Evolutionary conservation across 2,888 invertebrate species (phyloP).

Genomic region (Hesperia comma): DNA sequence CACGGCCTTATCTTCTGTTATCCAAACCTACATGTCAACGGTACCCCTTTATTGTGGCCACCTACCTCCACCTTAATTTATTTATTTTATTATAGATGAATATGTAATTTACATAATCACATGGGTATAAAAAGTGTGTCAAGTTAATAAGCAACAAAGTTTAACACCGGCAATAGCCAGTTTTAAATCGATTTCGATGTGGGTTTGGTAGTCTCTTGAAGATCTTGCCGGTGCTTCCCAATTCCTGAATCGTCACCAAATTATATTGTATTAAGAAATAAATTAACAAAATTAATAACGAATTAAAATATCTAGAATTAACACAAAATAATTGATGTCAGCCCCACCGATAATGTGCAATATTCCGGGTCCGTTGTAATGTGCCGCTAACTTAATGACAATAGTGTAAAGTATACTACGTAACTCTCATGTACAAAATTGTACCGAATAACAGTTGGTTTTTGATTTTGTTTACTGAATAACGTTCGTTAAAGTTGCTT

Average conservation of each 20-base stretch:
- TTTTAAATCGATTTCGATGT: too few relatives aligned
- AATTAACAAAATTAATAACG: too few relatives aligned
- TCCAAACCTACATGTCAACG: too few relatives aligned
- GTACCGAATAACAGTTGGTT: conserved; percentile 52
- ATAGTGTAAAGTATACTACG: conserved; percentile 62
- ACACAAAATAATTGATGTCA: neutral
- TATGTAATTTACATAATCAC: too few relatives aligned
- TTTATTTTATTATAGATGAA: too few relatives aligned
- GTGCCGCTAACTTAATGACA: conserved; percentile 54
- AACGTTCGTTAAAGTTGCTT: conserved; percentile 42
- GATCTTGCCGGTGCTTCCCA: neutral
- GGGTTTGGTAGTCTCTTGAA: neutral
- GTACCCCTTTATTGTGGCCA: too few relatives aligned
- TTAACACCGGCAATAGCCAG: too few relatives aligned
- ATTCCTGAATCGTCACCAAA: neutral
- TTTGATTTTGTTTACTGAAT: conserved; percentile 43
- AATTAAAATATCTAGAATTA: neutral
- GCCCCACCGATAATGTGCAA: conserved; percentile 21
- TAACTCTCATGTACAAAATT: conserved; percentile 64
- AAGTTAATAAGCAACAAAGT: too few relatives aligned
- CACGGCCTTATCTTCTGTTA: too few relatives aligned
- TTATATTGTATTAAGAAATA: too few relatives aligned
- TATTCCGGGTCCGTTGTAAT: conserved; percentile 35
- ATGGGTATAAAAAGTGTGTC: too few relatives aligned
- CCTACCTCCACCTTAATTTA: too few relatives aligned